phyloP scores from a whole-genome alignment of 1,140 invertebrate genomes.

The Hesperophylax magnus region DNA sequence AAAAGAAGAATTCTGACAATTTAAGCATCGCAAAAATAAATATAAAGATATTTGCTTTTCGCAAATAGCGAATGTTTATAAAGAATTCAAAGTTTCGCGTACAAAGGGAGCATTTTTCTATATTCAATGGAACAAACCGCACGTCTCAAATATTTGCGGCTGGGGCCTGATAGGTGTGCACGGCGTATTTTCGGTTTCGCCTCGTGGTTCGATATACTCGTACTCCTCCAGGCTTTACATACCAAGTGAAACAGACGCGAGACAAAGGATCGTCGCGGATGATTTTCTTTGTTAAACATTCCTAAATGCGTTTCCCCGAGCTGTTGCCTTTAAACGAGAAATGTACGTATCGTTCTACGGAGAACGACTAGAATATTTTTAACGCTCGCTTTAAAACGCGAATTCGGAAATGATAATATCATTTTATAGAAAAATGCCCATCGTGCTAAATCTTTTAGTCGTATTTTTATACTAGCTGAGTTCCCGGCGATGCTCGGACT shows the following conservation, averaged over 20 bases:
- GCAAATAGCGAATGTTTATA: not conserved
- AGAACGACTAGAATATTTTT: too few relatives aligned
- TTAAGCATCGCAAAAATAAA: not conserved
- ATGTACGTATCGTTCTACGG: not conserved
- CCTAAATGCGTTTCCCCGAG: slow-evolving; percentile 1
- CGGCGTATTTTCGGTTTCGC: slow-evolving; percentile 7
- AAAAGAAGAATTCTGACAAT: too few relatives aligned
- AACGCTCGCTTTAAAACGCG: too few relatives aligned
- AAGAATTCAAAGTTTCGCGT: slow-evolving; percentile 14
- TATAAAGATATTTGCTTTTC: not conserved
- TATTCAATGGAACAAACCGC: not conserved
- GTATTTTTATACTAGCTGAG: too few relatives aligned
- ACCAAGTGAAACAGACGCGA: not conserved
- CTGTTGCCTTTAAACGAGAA: not conserved
- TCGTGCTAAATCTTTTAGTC: too few relatives aligned
- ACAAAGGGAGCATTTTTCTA: not conserved
- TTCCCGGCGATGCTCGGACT: too few relatives aligned
- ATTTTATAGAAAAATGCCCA: too few relatives aligned
- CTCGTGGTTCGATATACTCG: slow-evolving; percentile 19
- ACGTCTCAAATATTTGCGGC: slow-evolving; percentile 35
- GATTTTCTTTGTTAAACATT: slow-evolving; percentile 26
- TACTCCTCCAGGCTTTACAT: slow-evolving; percentile 23
- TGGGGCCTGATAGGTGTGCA: slow-evolving; percentile 1
- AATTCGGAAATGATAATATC: too few relatives aligned
- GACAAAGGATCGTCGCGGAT: not conserved